Evolutionary conservation across 2,797 vertebrate genomes (phyloP), one percentile per base, ranked within the genome.

Genomic region (Anguilla anguilla): DNA sequence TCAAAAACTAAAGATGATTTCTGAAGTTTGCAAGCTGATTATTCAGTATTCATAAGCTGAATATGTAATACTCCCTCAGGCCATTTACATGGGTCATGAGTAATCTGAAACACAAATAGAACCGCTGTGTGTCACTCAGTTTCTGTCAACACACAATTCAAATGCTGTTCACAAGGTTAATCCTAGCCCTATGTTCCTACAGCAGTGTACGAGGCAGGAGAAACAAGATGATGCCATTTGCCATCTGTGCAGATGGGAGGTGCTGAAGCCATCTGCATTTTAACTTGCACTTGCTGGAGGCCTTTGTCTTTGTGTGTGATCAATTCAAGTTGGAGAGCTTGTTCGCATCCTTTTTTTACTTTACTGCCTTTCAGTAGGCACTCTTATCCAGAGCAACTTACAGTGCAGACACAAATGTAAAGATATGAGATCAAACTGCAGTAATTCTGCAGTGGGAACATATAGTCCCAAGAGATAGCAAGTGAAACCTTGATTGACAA

Each of bases 21-120:
- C 22, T 46, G 25, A 19, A 6, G 49, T 59, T 55, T 55, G 31
- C 19, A 35, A 2, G 51, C n/a, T 43, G n/a, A 59, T 85, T 46
- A 86, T 61, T 55, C 64, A 84, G 51, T 67, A 86, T 91, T 88
- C 86, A 89, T 85, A 88, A 87, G 72, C 39, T 53, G 69, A 87
- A 86, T 77, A 13, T 87, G 77, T 74, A 88, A 87, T 87, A 39
- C 46, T 43, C 9, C n/a, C 57, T 77, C 31, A 57, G 84, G 82
- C 85, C 89, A 84, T 88, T 91, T 87, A 87, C 64, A 25, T 57
- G 0, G 35, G 25, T 17, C n/a, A 28, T 46, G 74, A 64, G 7
- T 61, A 79, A 72, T 85, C 61, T 51, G n/a, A 25, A 46, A 83
- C 39, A 19, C 57, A 69, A 86, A 86, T 84, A 64, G 10, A 67